Percentiles rank a stretch among this genome's conserved stretches.
Evolutionary conservation across 2,797 vertebrate genomes (phyloP).

Genomic region (Eupleurogrammus muticus): DNA sequence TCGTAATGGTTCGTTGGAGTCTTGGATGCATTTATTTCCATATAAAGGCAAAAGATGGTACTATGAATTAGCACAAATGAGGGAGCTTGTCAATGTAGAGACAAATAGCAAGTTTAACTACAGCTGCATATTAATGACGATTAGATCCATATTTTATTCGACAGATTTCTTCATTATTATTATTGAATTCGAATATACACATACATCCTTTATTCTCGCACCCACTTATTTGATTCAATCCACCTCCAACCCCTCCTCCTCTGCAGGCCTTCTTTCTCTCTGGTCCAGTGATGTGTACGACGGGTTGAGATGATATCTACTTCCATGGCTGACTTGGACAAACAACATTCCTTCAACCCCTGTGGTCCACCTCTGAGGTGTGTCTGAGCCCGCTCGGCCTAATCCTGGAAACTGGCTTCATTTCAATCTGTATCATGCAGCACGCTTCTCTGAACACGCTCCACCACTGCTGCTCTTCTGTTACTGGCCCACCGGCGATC

Average conservation of each 20-base stretch:
- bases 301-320: slow-evolving; percentile 37
- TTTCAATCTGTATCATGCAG: slow-evolving; percentile 17
- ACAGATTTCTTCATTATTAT: background rate
- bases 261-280: slow-evolving; percentile 8
- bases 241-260: slow-evolving; percentile 17
- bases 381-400: slow-evolving; percentile 31
- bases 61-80: background rate
- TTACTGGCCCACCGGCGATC: background rate
- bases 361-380: slow-evolving; percentile 49
- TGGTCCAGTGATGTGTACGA: slow-evolving; percentile 18
- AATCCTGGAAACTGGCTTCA: slow-evolving; percentile 29
- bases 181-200: background rate
- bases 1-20: no score
- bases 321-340: slow-evolving; percentile 20
- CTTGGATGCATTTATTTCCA: background rate
- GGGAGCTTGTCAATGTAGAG: no score
- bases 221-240: background rate
- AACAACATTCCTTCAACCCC: slow-evolving; percentile 50
- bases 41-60: background rate
- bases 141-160: background rate
- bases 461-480: background rate
- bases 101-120: background rate
- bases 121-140: background rate
- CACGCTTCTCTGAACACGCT: background rate
- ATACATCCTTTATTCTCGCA: background rate